Percentiles rank a stretch among this genome's conserved stretches.
These are phyloP conservation scores for Myzus persicae DNA, from an alignment of 1,140 invertebrate genomes.

Conservation along the genomic window DNA sequence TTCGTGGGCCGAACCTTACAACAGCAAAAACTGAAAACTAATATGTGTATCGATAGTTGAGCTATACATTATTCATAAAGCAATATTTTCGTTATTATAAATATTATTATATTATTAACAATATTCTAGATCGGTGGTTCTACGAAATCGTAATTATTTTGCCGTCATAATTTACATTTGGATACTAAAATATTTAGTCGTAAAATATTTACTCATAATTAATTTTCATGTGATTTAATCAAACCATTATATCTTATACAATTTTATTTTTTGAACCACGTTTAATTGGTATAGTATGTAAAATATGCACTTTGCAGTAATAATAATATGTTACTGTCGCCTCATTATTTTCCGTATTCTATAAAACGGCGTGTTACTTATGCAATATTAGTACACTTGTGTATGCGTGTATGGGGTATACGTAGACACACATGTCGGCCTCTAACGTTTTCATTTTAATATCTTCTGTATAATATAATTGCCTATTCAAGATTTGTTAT, in stretches of 20 bases:
- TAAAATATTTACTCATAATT: neutral
- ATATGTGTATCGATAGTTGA: neutral
- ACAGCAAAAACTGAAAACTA: neutral
- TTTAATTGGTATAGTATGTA: neutral
- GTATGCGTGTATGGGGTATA: neutral
- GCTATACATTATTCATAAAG: neutral
- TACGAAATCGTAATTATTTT: neutral
- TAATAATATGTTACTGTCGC: neutral
- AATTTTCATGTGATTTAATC: conserved; percentile 4
- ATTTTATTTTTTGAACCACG: neutral
- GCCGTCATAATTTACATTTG: neutral
- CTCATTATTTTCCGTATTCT: neutral
- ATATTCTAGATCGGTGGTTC: neutral
- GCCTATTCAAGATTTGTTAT: neutral
- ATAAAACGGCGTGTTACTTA: conserved; percentile 32
- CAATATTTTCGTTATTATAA: neutral
- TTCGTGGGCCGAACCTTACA: neutral
- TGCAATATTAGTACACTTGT: conserved; percentile 36
- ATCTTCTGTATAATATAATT: neutral
- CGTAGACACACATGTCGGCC: neutral
- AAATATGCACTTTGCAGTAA: neutral
- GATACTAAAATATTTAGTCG: neutral
- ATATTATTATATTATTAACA: too few relatives aligned
- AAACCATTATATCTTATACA: neutral
- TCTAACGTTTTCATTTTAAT: neutral